Evolutionary conservation across 2,797 vertebrate genomes (phyloP), one percentile per base, ranked within the genome.

Genomic region (Synanceia verrucosa): DNA sequence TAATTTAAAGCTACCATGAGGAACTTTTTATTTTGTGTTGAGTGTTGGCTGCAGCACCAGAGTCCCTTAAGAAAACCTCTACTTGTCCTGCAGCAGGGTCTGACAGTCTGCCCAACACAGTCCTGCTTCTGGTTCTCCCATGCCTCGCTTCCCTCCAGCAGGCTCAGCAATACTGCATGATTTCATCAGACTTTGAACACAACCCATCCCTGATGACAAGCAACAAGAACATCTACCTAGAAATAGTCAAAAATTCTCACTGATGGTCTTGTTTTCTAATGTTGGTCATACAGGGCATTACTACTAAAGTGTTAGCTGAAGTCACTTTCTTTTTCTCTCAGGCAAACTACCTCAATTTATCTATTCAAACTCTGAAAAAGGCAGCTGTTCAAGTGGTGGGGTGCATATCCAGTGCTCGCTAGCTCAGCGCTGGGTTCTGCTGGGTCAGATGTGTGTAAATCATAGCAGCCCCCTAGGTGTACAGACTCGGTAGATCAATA

Each of bases 401-500:
- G 33, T 65, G 56, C 24, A 31, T 69, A 50, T 71, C 1, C 8
- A 65, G 70, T 53, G 65, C 66, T 59, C 56, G 73, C 75, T 21
- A 41, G 57, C 70, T 63, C 55, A 33, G 44, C 23, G 28, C 48
- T 19, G 44, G 43, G 31, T 46, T 76, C 81, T 74, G 65, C 70
- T 68, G 77, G 79, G 84, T 88, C 81, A 83, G 75, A 82, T 82
- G 73, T 73, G 83, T 86, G 83, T 83, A 88, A 91, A 92, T 90
- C 79, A 88, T 69, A 66, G 76, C 34, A 18, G 57, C 61, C 78
- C 58, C 73, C 57, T 47, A 84, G 84, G 86, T 77, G 80, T 79
- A 75, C 69, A 82, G 70, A 81, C 59, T 61, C 31, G 1, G 79
- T 72, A 61, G 84, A 90, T 91, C 89, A 86, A 90, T 91, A 88